Conservation (phyloP, 2,797 vertebrate species). For the Pseudopleuronectes americanus region DNA sequence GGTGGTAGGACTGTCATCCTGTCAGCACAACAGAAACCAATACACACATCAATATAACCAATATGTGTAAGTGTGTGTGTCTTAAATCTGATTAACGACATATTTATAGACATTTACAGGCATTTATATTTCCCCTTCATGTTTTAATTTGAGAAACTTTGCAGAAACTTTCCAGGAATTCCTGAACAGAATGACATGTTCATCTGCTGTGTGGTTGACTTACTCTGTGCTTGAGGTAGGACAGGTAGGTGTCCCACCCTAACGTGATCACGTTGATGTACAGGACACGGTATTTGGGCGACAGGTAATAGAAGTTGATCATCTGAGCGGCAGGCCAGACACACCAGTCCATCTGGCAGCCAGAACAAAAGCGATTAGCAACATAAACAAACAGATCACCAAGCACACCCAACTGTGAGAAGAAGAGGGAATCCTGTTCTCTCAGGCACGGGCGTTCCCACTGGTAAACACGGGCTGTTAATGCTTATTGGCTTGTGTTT, state of each 20-base stretch:
- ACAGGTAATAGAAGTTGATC: conserved; percentile 93
- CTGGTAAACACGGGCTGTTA: not conserved
- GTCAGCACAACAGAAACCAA: conserved; percentile 35
- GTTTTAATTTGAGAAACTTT: too few species aligned
- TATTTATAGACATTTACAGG: too few species aligned
- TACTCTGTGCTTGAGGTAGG: conserved; percentile 94
- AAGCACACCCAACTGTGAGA: conserved; percentile 2
- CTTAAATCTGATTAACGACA: too few species aligned
- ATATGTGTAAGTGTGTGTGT: too few species aligned
- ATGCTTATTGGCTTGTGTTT: not conserved
- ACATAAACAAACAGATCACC: not conserved
- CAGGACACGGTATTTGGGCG: conserved; percentile 88
- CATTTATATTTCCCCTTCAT: too few species aligned
- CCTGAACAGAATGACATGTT: not conserved
- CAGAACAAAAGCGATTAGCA: conserved; percentile 10
- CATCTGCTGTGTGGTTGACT: conserved; percentile 51
- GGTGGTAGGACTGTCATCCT: conserved; percentile 47
- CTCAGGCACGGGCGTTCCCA: not conserved
- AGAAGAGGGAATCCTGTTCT: not conserved
- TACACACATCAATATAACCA: not conserved
- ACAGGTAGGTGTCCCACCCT: conserved; percentile 95
- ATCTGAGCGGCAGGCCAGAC: conserved; percentile 93
- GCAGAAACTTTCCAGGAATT: not conserved
- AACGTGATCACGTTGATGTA: conserved; percentile 92
- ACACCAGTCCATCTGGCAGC: conserved; percentile 90